Evolutionary conservation across 2,797 vertebrate genomes (phyloP).

Genomic region (Sebastes goodei): DNA sequence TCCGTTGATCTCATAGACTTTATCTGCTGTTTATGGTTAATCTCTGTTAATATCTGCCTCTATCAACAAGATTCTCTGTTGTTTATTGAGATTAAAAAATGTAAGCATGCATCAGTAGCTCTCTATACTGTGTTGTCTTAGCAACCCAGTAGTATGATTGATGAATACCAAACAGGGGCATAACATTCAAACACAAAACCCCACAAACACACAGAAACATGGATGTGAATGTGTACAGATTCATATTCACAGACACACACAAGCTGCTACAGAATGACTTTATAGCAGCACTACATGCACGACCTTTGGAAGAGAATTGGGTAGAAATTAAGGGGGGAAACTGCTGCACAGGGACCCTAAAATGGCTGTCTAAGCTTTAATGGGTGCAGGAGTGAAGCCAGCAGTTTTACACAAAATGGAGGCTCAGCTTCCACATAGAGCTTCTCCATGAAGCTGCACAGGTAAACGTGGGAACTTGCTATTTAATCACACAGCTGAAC

Average conservation of each 20-base stretch:
- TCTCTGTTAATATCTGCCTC: neutral
- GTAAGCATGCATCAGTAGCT: constrained; percentile 1
- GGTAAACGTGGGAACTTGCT: constrained; percentile 36
- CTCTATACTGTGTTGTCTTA: neutral
- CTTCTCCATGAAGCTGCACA: constrained; percentile 33
- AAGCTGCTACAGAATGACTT: constrained; percentile 18
- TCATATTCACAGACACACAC: constrained; percentile 8
- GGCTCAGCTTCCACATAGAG: constrained; percentile 21
- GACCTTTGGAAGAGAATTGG: neutral
- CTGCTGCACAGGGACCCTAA: constrained; percentile 34
- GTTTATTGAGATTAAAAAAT: constrained; percentile 12
- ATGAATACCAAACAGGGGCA: constrained; percentile 15
- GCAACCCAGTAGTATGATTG: constrained; percentile 20
- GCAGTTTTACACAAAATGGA: constrained; percentile 63
- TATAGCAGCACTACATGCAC: constrained; percentile 32
- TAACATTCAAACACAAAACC: constrained; percentile 11
- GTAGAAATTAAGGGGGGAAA: neutral
- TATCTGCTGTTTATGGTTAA: neutral
- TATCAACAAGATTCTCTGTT: neutral
- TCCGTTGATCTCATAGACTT: neutral
- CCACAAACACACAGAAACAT: neutral
- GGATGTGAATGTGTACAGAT: neutral
- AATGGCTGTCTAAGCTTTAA: constrained; percentile 51
- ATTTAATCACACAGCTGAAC: constrained; percentile 35
- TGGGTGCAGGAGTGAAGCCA: constrained; percentile 15